Conservation (phyloP, 1,140 invertebrate species). For the Nylanderia fulva region DNA sequence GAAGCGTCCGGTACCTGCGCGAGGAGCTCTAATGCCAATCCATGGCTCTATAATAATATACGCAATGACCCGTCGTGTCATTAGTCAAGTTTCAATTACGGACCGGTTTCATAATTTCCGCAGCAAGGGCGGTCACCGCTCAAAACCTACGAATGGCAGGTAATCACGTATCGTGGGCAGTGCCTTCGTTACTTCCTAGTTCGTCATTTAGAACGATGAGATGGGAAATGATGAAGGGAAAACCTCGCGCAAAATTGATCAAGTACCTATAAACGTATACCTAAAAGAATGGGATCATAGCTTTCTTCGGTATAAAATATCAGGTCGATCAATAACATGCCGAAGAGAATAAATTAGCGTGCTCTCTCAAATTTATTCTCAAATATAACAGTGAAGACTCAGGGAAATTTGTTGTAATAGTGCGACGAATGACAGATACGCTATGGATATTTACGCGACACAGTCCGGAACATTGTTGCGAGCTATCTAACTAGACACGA, state of each 20-base stretch:
- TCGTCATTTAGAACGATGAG: constrained; percentile 43
- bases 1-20: constrained; percentile 12
- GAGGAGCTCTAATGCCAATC: constrained; percentile 50
- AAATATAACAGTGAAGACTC: neutral
- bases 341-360: neutral
- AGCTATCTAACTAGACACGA: constrained; percentile 25
- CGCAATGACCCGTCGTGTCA: constrained; percentile 61
- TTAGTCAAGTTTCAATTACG: constrained; percentile 67
- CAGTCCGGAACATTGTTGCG: constrained; percentile 4
- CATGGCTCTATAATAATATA: constrained; percentile 49
- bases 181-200: neutral
- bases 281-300: neutral
- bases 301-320: neutral
- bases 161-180: constrained; percentile 47
- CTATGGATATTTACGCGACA: neutral
- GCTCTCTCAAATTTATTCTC: neutral
- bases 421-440: neutral
- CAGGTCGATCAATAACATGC: neutral
- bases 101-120: constrained; percentile 66
- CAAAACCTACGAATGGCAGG: constrained; percentile 48
- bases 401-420: neutral
- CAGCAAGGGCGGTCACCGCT: constrained; percentile 58
- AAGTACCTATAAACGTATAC: neutral
- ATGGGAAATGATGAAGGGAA: constrained; percentile 13
- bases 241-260: neutral